These are phyloP conservation scores for Diaprepes abbreviatus DNA, from an alignment of 2,888 invertebrate genomes.

Conservation along the genomic window DNA sequence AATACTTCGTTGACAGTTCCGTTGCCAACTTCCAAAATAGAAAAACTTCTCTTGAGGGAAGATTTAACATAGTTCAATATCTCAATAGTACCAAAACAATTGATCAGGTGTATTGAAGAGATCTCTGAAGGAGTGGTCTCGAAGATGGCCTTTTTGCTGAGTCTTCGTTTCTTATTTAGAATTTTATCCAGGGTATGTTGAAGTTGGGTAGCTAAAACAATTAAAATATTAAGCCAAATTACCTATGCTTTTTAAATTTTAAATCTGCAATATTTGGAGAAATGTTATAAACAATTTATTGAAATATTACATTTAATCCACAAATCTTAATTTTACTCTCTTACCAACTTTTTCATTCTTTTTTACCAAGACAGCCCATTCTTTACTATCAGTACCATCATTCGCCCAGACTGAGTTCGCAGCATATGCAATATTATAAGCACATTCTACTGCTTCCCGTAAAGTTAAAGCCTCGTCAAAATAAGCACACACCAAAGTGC, in stretches of 20 bases:
- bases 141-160: conserved; percentile 32
- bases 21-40: conserved; percentile 28
- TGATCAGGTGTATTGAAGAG: conserved; percentile 30
- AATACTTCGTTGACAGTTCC: not conserved
- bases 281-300: no score
- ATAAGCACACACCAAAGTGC: conserved; percentile 92
- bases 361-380: conserved; percentile 2
- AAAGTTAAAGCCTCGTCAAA: conserved; percentile 89
- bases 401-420: conserved; percentile 23
- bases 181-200: conserved; percentile 29
- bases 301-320: no score
- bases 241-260: no score
- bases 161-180: conserved; percentile 23
- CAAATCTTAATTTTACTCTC: conserved; percentile 23
- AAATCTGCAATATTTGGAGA: no score
- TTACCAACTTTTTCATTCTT: no score
- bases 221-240: no score
- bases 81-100: conserved; percentile 18
- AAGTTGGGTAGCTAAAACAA: conserved; percentile 16
- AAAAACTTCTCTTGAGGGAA: not conserved
- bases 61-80: conserved; percentile 19
- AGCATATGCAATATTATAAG: conserved; percentile 66
- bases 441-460: conserved; percentile 83
- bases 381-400: no score
- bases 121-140: conserved; percentile 25